Conservation (phyloP, 2,797 vertebrate species). For the Gymnothorax javanicus region DNA sequence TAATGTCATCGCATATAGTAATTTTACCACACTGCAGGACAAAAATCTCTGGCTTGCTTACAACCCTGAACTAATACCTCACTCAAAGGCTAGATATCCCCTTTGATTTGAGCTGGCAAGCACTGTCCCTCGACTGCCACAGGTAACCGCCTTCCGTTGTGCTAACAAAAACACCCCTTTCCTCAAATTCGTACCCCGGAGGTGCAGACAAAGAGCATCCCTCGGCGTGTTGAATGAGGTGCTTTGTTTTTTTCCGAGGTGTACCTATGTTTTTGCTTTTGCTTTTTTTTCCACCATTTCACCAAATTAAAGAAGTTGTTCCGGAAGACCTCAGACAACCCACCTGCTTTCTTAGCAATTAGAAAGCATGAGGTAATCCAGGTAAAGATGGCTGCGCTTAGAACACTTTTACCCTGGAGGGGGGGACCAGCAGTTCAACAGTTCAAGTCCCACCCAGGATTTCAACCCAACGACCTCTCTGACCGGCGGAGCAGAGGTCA, state of each 20-base stretch:
- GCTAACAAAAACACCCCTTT: neutral
- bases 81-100: neutral
- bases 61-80: neutral
- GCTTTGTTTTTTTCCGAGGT: neutral
- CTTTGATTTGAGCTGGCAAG: neutral
- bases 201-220: neutral
- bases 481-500: slow-evolving; percentile 12
- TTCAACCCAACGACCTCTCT: neutral
- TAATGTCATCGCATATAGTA: too few relatives aligned
- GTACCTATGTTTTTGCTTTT: neutral
- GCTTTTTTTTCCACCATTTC: neutral
- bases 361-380: slow-evolving; percentile 21
- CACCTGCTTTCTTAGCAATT: slow-evolving; percentile 4
- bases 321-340: slow-evolving; percentile 1
- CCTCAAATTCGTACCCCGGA: neutral
- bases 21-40: too few relatives aligned
- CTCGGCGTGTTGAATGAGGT: neutral
- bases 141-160: neutral
- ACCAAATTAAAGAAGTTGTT: neutral
- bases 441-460: slow-evolving; percentile 29
- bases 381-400: neutral
- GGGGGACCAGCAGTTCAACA: slow-evolving; percentile 22
- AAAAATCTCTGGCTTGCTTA: neutral
- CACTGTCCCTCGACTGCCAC: neutral
- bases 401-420: neutral